Evolutionary conservation across 2,797 vertebrate genomes (phyloP), one percentile per base, ranked within the genome.

Genomic region (Gila robusta): DNA sequence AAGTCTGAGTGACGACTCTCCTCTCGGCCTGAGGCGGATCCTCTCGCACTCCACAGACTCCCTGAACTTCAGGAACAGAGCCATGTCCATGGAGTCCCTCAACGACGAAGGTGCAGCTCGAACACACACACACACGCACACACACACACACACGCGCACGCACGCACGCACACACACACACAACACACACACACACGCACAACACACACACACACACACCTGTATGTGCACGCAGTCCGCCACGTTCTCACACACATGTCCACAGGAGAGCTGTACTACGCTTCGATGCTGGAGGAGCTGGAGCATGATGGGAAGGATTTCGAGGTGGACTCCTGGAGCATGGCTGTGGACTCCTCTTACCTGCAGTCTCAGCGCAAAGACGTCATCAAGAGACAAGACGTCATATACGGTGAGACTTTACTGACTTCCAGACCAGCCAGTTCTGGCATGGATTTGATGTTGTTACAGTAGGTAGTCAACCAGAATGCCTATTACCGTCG

Each of bases 1-100:
- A 90, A 96, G 93, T 1, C 94, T 98, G 89, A 97, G 95, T 0
- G 97, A 98, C 0, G 97, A 98, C 77, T 96, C 96, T 4, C 95
- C 97, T 0, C 89, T 98, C 91, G 97, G 97, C 5, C 94, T 98
- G 62, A 96, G 97, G 17, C 93, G 97, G 41, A 98, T 98, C 88
- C 94, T 98, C 11, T 98, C 97, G 16, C 98, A 98, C 90, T 98
- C 97, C 90, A 97, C 96, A 0, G 96, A 96, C 56, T 98, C 98
- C 2, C 93, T 99, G 86, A 98, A 98, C 94, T 94, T 97, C 94
- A 96, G 97, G 85, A 98, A 96, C 94, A 94, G 98, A 8, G 95
- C 98, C 1, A 91, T 98, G 39, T 98, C 97, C 0, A 96, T 99
- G 93, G 97, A 96, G 87, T 96, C 96, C 0, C 92, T 96, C 74